phyloP scores from a whole-genome alignment of 1,140 invertebrate genomes.

The Anadara kagoshimensis region DNA sequence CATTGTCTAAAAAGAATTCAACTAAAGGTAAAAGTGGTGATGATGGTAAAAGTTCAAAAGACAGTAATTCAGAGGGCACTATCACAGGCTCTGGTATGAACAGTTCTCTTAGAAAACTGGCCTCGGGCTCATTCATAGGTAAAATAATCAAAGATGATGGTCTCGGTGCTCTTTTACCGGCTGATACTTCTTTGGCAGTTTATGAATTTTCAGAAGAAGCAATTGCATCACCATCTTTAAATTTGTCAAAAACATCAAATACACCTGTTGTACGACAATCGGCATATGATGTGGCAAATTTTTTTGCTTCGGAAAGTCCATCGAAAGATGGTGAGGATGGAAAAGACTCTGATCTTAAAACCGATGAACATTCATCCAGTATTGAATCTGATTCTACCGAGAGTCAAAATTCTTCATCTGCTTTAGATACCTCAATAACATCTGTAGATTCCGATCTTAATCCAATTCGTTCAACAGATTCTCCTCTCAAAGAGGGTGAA shows the following conservation, averaged over 20 bases:
- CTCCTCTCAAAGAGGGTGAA: background rate
- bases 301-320: background rate
- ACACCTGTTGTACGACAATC: background rate
- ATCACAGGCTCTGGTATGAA: constrained; percentile 4
- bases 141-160: constrained; percentile 23
- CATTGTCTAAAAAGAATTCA: background rate
- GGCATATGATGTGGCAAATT: constrained; percentile 1
- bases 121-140: constrained; percentile 12
- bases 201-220: constrained; percentile 11
- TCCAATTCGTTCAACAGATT: constrained; percentile 3
- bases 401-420: background rate
- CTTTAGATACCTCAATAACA: constrained; percentile 1
- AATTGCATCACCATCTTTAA: background rate
- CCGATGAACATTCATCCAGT: constrained; percentile 2
- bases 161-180: constrained; percentile 1
- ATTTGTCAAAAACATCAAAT: background rate
- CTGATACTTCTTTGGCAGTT: constrained; percentile 4
- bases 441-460: background rate
- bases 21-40: background rate
- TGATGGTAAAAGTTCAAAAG: constrained; percentile 7
- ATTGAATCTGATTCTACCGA: constrained; percentile 15
- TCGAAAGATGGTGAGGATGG: constrained; percentile 9
- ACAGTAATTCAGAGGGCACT: background rate
- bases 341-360: background rate
- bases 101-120: constrained; percentile 5